A percentile compares a stretch with the other conserved stretches of the same genome.
These are phyloP conservation scores for Tipula confusa DNA, from an alignment of 2,888 invertebrate species.

Conservation along the genomic window DNA sequence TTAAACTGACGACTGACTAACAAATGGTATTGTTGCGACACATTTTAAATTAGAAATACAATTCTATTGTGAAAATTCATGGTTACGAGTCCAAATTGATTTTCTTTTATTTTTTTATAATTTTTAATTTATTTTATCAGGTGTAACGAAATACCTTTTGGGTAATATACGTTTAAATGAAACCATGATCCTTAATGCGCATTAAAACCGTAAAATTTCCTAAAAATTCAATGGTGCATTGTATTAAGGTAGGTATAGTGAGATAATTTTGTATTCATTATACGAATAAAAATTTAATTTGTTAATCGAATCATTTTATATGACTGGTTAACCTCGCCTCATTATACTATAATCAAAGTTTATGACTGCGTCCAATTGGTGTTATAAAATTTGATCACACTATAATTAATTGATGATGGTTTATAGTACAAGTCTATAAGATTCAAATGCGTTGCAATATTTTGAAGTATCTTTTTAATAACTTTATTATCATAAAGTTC, in stretches of 20 bases:
- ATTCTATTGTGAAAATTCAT: not conserved
- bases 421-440: not conserved
- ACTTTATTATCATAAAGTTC: not conserved
- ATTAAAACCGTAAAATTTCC: not conserved
- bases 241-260: not conserved
- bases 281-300: not conserved
- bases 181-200: not conserved
- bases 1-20: not conserved
- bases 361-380: not conserved
- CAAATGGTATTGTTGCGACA: not conserved
- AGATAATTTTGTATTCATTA: not conserved
- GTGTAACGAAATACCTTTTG: not conserved
- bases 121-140: not conserved
- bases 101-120: not conserved
- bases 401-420: not conserved
- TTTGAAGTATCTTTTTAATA: no score
- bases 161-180: not conserved
- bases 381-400: not conserved
- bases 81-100: slow-evolving; percentile 20
- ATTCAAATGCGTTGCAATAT: not conserved
- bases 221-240: not conserved
- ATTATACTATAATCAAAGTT: not conserved
- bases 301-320: not conserved
- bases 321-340: not conserved
- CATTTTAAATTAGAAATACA: not conserved